phyloP scores from a whole-genome alignment of 23 tunicate genomes.

The Trididemnum nubilum region DNA sequence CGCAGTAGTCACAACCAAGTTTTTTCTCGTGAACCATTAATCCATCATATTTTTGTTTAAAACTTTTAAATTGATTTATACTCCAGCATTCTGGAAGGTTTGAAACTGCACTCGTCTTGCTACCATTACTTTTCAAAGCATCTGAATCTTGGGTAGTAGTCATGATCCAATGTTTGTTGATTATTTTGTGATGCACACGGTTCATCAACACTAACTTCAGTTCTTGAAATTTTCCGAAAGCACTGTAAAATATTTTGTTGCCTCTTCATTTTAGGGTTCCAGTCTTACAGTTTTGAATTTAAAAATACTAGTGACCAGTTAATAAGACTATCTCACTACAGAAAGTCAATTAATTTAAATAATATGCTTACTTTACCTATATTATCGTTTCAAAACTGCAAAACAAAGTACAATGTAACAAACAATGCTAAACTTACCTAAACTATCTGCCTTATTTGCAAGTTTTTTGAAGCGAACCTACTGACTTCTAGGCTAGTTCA shows the following conservation, averaged over 20 bases:
- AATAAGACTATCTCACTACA: constrained; percentile 21
- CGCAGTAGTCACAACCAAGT: constrained; percentile 61
- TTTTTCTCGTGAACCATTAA: constrained; percentile 33
- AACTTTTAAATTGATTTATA: constrained; percentile 34
- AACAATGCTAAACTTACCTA: constrained; percentile 25
- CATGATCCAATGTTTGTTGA: constrained; percentile 32
- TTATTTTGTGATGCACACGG: constrained; percentile 31
- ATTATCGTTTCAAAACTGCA: constrained; percentile 25
- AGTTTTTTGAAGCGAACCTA: constrained; percentile 25
- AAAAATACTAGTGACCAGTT: constrained; percentile 29
- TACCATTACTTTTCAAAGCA: constrained; percentile 26
- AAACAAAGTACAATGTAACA: constrained; percentile 24
- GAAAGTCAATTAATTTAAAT: constrained; percentile 23
- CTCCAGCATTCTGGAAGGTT: constrained; percentile 59
- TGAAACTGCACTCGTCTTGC: constrained; percentile 32
- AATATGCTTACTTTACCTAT: constrained; percentile 21
- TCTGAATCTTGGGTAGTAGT: constrained; percentile 29
- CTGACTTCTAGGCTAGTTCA: constrained; percentile 27
- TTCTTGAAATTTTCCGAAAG: constrained; percentile 31
- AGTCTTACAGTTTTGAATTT: constrained; percentile 31
- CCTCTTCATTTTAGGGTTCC: constrained; percentile 34
- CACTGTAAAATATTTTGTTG: constrained; percentile 35
- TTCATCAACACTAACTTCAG: constrained; percentile 36
- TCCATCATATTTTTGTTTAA: constrained; percentile 56
- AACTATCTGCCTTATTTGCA: constrained; percentile 25